phyloP scores from a whole-genome alignment of 2,113 vertebrate genomes.

The Alosa alosa region DNA sequence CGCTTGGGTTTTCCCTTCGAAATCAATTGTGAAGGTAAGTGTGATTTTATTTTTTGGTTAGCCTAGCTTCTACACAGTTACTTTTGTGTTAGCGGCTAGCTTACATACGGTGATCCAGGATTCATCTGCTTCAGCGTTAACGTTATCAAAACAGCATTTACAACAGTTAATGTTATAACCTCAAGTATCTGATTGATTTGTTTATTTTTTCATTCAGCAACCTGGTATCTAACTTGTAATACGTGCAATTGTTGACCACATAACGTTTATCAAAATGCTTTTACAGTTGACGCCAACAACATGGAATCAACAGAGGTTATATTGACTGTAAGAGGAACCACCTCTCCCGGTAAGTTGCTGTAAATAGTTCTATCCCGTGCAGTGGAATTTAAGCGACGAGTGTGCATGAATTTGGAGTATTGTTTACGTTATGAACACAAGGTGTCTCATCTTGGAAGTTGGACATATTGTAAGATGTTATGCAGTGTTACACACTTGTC shows the following conservation, averaged over 20 bases:
- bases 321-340: conserved; percentile 80
- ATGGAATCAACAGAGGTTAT: conserved; percentile 85
- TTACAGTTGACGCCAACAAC: not conserved
- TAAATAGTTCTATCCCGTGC: not conserved
- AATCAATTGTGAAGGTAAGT: not conserved
- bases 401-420: not conserved
- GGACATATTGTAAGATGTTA: not conserved
- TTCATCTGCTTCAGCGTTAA: not conserved
- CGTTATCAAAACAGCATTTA: not conserved
- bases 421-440: not conserved
- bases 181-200: no score
- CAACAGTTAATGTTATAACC: no score
- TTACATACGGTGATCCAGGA: not conserved
- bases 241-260: not conserved
- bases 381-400: not conserved
- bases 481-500: not conserved
- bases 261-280: not conserved
- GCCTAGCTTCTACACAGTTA: not conserved
- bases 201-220: no score
- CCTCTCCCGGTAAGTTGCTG: conserved; percentile 76
- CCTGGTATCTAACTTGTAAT: not conserved
- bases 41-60: not conserved
- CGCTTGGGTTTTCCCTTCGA: not conserved
- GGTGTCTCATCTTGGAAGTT: not conserved
- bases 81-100: not conserved